A percentile compares a stretch with the other conserved stretches of the same genome.
These are phyloP conservation scores for Oceanodroma tethys DNA, from an alignment of 2,113 vertebrate species.

Conservation along the genomic window DNA sequence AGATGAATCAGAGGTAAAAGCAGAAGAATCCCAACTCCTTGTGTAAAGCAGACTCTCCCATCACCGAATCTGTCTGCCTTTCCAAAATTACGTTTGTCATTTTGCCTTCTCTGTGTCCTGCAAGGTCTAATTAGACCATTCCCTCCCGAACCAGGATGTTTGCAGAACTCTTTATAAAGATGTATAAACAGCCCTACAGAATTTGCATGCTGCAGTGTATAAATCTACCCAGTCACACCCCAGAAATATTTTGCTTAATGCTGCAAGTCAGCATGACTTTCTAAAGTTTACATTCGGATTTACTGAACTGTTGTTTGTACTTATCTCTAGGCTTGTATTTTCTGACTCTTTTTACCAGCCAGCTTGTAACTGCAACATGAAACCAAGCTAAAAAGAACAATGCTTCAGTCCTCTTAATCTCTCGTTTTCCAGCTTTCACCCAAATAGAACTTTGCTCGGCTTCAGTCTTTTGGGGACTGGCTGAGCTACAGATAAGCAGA, in stretches of 20 bases:
- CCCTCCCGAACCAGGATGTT: not conserved
- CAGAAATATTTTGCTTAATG: not conserved
- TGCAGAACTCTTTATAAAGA: not conserved
- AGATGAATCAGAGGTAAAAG: not conserved
- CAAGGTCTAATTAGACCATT: not conserved
- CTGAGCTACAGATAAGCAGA: slow-evolving; percentile 21
- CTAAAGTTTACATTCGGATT: not conserved
- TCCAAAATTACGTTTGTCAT: not conserved
- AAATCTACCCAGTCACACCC: not conserved
- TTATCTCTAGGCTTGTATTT: not conserved
- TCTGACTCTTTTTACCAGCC: not conserved
- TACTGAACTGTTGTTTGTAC: not conserved
- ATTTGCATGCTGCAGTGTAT: not conserved
- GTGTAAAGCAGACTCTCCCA: not conserved
- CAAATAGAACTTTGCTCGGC: not conserved
- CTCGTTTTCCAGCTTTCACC: slow-evolving; percentile 10
- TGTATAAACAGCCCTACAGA: not conserved
- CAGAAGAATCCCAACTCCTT: not conserved
- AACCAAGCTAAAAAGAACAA: not conserved
- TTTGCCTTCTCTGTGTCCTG: not conserved
- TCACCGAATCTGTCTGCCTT: accelerated
- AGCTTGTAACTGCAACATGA: not conserved
- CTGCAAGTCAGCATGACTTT: not conserved
- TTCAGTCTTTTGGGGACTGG: not conserved
- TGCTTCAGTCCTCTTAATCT: not conserved